Evolutionary conservation across 2,113 vertebrate species (phyloP).

Genomic region (Struthio camelus): DNA sequence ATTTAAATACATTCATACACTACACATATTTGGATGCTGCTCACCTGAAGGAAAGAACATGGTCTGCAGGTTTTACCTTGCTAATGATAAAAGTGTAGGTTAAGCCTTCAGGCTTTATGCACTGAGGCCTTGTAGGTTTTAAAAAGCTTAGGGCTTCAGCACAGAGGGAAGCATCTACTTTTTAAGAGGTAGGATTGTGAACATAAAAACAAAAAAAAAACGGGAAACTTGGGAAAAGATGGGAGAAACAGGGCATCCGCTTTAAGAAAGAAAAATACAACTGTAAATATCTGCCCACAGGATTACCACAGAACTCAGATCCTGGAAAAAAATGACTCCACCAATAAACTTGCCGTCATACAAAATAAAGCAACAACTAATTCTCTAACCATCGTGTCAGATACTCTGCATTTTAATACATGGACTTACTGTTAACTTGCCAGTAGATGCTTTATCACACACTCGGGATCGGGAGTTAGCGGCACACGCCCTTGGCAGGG

Average conservation of each 20-base stretch:
- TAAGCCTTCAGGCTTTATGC: neutral
- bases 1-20: neutral
- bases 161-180: neutral
- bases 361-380: neutral
- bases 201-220: neutral
- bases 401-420: neutral
- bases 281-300: neutral
- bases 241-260: neutral
- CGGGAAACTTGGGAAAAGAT: neutral
- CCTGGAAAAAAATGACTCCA: neutral
- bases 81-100: neutral
- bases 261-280: neutral
- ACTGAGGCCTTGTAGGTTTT: neutral
- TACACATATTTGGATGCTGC: neutral
- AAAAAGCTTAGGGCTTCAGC: neutral
- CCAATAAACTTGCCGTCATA: neutral
- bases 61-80: neutral
- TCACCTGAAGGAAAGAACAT: neutral
- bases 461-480: neutral
- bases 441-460: neutral
- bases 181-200: neutral
- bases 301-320: neutral
- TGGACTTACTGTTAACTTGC: neutral
- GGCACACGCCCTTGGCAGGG: neutral
- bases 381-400: neutral